phyloP scores from a whole-genome alignment of 2,888 invertebrate genomes.

The Temnothorax unifasciatus region DNA sequence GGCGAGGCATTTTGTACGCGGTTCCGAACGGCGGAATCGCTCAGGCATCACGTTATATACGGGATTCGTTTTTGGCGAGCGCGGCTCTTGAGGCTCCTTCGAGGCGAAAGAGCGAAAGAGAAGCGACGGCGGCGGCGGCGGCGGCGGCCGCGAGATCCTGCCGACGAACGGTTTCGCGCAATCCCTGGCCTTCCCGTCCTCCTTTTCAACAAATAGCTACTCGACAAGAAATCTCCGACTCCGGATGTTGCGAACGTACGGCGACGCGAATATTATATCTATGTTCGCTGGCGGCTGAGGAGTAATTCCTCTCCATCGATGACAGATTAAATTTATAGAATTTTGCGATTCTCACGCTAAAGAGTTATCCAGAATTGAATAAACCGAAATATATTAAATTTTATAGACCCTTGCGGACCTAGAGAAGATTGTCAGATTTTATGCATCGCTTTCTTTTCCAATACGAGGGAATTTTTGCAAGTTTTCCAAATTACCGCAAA shows the following conservation, averaged over 20 bases:
- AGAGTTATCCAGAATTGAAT: neutral
- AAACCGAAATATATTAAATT: neutral
- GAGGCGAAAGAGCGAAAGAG: slow-evolving; percentile 47
- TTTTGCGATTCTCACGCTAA: neutral
- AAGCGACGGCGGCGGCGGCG: slow-evolving; percentile 35
- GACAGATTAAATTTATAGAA: slow-evolving; percentile 4
- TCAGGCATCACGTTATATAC: slow-evolving; percentile 59
- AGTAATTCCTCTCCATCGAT: slow-evolving; percentile 18
- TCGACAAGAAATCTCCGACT: slow-evolving; percentile 44
- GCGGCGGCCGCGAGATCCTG: slow-evolving; percentile 42
- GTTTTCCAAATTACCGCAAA: neutral
- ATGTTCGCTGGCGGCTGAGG: neutral
- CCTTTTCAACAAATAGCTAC: slow-evolving; percentile 59
- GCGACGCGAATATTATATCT: slow-evolving; percentile 37
- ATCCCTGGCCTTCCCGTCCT: slow-evolving; percentile 65
- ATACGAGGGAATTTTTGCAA: neutral
- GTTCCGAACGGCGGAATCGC: slow-evolving; percentile 64
- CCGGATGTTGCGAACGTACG: slow-evolving; percentile 44
- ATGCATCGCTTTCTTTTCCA: neutral
- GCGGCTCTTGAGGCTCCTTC: slow-evolving; percentile 54
- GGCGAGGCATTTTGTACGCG: slow-evolving; percentile 59
- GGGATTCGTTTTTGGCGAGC: slow-evolving; percentile 70
- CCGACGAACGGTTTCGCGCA: slow-evolving; percentile 69
- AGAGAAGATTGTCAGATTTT: neutral
- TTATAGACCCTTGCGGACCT: neutral